phyloP scores from a whole-genome alignment of 1,140 invertebrate genomes.

The Penaeus chinensis region DNA sequence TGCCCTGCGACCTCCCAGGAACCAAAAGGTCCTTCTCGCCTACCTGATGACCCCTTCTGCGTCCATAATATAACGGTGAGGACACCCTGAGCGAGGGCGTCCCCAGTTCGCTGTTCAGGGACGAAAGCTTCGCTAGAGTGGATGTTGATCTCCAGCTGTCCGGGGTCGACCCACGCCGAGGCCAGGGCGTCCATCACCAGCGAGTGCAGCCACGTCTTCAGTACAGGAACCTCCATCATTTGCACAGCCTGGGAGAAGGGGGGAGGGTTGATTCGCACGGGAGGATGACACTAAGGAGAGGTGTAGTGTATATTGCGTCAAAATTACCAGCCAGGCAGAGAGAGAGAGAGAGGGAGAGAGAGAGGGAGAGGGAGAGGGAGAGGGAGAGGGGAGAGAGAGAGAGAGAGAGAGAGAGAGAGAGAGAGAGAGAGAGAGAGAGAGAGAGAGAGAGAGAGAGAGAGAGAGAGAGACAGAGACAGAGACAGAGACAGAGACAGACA shows the following conservation, averaged over 20 bases:
- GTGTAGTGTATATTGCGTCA: too few species aligned
- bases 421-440: not conserved
- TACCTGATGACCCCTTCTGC: conserved; percentile 42
- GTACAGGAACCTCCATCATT: conserved; percentile 73
- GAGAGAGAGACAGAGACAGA: conserved; percentile 30
- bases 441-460: conserved; percentile 8
- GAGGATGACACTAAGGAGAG: too few species aligned
- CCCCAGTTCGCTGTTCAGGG: conserved; percentile 65
- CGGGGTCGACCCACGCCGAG: conserved; percentile 73
- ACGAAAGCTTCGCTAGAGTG: conserved; percentile 69
- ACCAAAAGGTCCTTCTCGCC: conserved; percentile 10
- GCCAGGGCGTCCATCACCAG: conserved; percentile 73
- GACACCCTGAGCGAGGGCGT: conserved; percentile 70
- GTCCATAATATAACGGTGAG: conserved; percentile 69
- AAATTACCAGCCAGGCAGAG: not conserved
- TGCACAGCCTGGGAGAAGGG: conserved; percentile 68
- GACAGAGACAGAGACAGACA: conserved; percentile 16
- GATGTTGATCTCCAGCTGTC: conserved; percentile 71
- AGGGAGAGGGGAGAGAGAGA: not conserved
- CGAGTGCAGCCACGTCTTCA: conserved; percentile 74
- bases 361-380: not conserved
- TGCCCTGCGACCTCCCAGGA: conserved; percentile 55
- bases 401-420: not conserved
- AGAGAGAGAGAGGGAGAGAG: not conserved
- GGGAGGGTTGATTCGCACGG: not conserved